These are phyloP conservation scores for Oxytorus armatus DNA, from an alignment of 2,888 invertebrate species.

Conservation along the genomic window DNA sequence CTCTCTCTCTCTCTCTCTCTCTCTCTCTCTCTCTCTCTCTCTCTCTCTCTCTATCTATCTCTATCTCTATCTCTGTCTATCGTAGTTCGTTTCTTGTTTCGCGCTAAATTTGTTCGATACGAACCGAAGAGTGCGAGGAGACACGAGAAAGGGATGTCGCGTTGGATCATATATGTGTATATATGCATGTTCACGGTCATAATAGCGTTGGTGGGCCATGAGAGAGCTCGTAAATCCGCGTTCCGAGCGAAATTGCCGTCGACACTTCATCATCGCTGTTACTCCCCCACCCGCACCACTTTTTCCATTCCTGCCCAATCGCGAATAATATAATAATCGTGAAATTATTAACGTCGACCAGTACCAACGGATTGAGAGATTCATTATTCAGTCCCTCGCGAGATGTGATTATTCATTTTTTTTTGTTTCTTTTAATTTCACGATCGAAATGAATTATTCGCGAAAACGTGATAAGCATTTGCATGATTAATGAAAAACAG, in stretches of 20 bases:
- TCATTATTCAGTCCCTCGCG: conserved; percentile 39
- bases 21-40: conserved; percentile 1
- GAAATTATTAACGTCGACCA: conserved; percentile 66
- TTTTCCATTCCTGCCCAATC: conserved; percentile 64
- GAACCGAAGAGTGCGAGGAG: conserved; percentile 26
- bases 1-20: conserved; percentile 21
- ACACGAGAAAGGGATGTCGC: conserved; percentile 23
- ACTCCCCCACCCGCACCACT: conserved; percentile 50
- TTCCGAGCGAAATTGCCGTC: conserved; percentile 69
- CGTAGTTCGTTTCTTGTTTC: conserved; percentile 79
- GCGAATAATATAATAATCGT: conserved; percentile 70
- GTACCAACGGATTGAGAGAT: conserved; percentile 40
- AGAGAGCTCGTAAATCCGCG: conserved; percentile 66
- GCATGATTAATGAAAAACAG: neutral
- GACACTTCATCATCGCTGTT: conserved; percentile 70
- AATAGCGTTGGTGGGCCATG: conserved; percentile 46
- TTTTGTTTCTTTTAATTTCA: neutral
- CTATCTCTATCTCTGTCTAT: conserved; percentile 24
- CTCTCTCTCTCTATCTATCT: conserved; percentile 7
- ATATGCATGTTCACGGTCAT: conserved; percentile 19
- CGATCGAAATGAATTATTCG: neutral
- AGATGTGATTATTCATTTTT: conserved; percentile 25
- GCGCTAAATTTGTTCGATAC: conserved; percentile 77
- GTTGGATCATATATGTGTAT: conserved; percentile 2
- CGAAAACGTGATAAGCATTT: neutral